Evolutionary conservation across 2,888 invertebrate species (phyloP), one percentile per base, ranked within the genome.

Genomic region (Stomorhina lunata): DNA sequence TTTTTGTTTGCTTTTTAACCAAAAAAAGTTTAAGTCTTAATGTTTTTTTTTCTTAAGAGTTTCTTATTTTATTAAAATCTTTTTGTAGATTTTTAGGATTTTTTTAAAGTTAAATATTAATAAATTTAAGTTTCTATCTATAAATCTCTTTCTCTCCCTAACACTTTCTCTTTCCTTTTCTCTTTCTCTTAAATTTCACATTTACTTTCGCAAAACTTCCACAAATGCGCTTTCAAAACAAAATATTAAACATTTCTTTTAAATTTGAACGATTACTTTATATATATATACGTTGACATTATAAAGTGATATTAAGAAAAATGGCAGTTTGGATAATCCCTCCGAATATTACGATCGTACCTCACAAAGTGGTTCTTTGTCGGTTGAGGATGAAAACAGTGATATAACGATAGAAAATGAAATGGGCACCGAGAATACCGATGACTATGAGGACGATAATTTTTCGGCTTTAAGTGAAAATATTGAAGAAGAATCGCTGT

Each of bases 371-470:
- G 89, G 88, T 68, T 91, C 91, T 12, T 84, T 91, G 7, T 91
- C 91, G 4, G 89, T 90, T 20, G 91, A 91, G 77, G 91, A 91
- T 82, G 91, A 91, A 84, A 91, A 91, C 55, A 91, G 90, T 86
- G 90, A 91, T 80, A 89, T 90, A 72, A 89, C 88, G 12, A 86
- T 89, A 55, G 91, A 90, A 73, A 90, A 90, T 79, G 82, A 76
- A 68, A 50, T 68, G 68, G 89, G 89, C 65, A 87, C 87, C 69
- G 89, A 89, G 81, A 88, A 89, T 27, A 88, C 87, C 25, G 90
- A 89, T 29, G 90, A 90, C 65, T 90, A 88, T 80, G 90, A 89
- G 55, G 91, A 90, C 73, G 90, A 90, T 27, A 88, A 87, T 50
- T 84, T 87, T 17, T 89, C 89, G n/a, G 87, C 87, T 22, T 87